A percentile compares a stretch with the other conserved stretches of the same genome.
phyloP scores from a whole-genome alignment of 2,888 invertebrate genomes.

The Odontocerum albicorne region DNA sequence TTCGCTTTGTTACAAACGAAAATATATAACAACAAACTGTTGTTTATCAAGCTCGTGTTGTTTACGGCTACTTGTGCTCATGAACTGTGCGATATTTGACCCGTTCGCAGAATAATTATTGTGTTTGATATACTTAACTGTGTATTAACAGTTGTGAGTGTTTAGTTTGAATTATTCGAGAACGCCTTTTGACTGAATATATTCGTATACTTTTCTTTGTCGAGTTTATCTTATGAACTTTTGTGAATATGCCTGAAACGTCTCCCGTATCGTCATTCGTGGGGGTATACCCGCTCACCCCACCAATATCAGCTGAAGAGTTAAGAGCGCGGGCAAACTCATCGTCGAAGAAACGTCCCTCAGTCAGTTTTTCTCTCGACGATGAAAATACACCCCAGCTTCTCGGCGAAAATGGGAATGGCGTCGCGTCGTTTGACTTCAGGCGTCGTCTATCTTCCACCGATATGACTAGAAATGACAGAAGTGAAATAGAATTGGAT shows the following conservation, averaged over 20 bases:
- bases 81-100: no score
- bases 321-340: conserved; percentile 63
- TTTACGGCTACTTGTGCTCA: no score
- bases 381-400: conserved; percentile 49
- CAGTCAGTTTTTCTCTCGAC: conserved; percentile 47
- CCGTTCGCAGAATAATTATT: no score
- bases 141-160: no score
- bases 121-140: no score
- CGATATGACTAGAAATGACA: conserved; percentile 42
- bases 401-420: conserved; percentile 45
- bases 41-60: no score
- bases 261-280: conserved; percentile 47
- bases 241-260: conserved; percentile 60
- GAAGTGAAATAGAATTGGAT: conserved; percentile 57
- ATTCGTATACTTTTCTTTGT: no score
- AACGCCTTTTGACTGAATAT: no score
- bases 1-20: no score
- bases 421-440: not conserved
- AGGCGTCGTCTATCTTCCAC: conserved; percentile 28
- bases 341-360: conserved; percentile 47
- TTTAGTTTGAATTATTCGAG: no score
- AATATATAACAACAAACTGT: no score
- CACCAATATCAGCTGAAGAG: conserved; percentile 53
- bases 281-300: conserved; percentile 57
- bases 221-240: no score